Evolutionary conservation across 2,888 invertebrate genomes (phyloP).

Genomic region (Shargacucullia verbasci): DNA sequence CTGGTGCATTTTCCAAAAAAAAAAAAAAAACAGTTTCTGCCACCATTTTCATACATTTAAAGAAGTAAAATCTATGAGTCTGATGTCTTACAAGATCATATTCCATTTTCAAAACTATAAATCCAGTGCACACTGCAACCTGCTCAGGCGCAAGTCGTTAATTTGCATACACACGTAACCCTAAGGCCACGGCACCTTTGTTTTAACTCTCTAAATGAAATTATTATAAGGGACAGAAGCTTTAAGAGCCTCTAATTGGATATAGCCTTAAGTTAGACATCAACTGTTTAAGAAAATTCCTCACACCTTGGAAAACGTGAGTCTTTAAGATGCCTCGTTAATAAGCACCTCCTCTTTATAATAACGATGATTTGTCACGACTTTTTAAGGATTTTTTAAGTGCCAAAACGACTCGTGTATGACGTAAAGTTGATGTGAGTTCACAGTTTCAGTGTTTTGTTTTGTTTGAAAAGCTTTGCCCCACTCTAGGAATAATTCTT

Average conservation of each 20-base stretch:
- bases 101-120: neutral
- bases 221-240: conserved; percentile 54
- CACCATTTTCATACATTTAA: too few relatives aligned
- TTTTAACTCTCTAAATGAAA: conserved; percentile 66
- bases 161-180: conserved; percentile 39
- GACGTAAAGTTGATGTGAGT: too few relatives aligned
- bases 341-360: conserved; percentile 10
- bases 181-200: conserved; percentile 60
- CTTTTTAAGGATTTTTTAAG: conserved; percentile 4
- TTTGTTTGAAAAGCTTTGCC: too few relatives aligned
- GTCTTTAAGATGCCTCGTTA: conserved; percentile 49
- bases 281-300: conserved; percentile 47
- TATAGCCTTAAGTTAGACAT: conserved; percentile 46
- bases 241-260: conserved; percentile 61
- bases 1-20: too few relatives aligned
- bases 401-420: neutral
- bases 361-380: conserved; percentile 39
- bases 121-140: conserved; percentile 9
- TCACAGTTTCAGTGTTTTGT: too few relatives aligned
- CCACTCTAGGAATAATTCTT: too few relatives aligned
- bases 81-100: neutral
- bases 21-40: too few relatives aligned
- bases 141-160: conserved; percentile 13
- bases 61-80: neutral
- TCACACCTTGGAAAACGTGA: conserved; percentile 48